Percentiles rank a stretch among this genome's conserved stretches.
Conservation (phyloP, 1,140 invertebrate species). For the Drosophila pseudoananassae region DNA sequence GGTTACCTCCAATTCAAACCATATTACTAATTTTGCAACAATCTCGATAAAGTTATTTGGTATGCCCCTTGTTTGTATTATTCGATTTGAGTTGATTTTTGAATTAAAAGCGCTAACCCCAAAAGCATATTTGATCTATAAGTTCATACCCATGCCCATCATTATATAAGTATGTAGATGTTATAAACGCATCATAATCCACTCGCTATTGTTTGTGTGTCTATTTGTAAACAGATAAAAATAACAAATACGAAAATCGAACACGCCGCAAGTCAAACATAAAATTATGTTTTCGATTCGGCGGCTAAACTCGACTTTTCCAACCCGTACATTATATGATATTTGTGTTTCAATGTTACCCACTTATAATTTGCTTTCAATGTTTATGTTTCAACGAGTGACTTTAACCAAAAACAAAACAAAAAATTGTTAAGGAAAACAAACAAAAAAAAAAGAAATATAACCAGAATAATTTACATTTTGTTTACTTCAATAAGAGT, state of each 20-base stretch:
- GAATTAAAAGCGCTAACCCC: slow-evolving; percentile 29
- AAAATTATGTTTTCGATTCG: slow-evolving; percentile 42
- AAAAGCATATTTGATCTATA: slow-evolving; percentile 32
- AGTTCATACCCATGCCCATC: slow-evolving; percentile 15
- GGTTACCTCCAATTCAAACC: background rate
- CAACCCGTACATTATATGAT: slow-evolving; percentile 32
- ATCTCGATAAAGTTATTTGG: background rate
- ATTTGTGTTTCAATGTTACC: slow-evolving; percentile 74
- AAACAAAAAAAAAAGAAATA: slow-evolving; percentile 12
- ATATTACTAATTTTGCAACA: background rate
- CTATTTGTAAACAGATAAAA: slow-evolving; percentile 38
- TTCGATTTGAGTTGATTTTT: slow-evolving; percentile 41
- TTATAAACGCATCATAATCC: slow-evolving; percentile 67
- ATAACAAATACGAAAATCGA: slow-evolving; percentile 47
- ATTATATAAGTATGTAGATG: slow-evolving; percentile 26
- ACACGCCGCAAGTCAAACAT: slow-evolving; percentile 48
- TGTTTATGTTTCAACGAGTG: slow-evolving; percentile 66
- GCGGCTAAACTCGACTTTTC: slow-evolving; percentile 39
- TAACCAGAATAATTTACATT: slow-evolving; percentile 51
- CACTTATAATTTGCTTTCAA: slow-evolving; percentile 75
- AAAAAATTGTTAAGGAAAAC: slow-evolving; percentile 23
- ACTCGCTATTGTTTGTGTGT: slow-evolving; percentile 82
- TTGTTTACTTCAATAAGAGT: slow-evolving; percentile 84
- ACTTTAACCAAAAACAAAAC: slow-evolving; percentile 44
- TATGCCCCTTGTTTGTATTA: slow-evolving; percentile 31